Conservation (phyloP, 2,888 invertebrate species). For the Pyrrhosoma nymphula region DNA sequence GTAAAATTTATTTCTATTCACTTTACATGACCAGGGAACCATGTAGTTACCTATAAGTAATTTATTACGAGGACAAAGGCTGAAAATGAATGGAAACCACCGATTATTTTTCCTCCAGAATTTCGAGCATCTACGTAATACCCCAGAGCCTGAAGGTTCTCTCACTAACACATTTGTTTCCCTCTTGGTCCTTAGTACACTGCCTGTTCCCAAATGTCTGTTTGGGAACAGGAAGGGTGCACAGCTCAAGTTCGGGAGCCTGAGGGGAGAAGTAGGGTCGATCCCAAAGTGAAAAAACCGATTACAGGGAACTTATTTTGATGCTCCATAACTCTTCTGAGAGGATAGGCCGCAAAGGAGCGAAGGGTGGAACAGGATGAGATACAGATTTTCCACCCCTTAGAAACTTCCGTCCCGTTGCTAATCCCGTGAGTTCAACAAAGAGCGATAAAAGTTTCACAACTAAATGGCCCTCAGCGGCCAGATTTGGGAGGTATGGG, state of each 20-base stretch:
- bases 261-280: background rate
- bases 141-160: background rate
- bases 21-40: too few relatives aligned
- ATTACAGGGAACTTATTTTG: background rate
- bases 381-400: conserved; percentile 19
- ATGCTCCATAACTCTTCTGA: background rate
- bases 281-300: conserved; percentile 1
- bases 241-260: too few relatives aligned
- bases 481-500: background rate
- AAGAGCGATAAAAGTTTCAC: conserved; percentile 63
- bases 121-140: background rate
- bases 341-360: background rate
- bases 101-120: background rate
- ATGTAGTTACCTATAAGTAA: too few relatives aligned
- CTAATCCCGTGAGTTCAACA: conserved; percentile 50
- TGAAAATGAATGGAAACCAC: too few relatives aligned
- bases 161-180: background rate
- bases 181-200: background rate
- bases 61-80: too few relatives aligned
- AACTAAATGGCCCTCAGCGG: conserved; percentile 50
- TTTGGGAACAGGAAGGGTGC: background rate
- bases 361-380: background rate
- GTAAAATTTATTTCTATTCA: too few relatives aligned
- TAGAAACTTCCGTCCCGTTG: conserved; percentile 51
- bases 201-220: background rate